Base-by-base conservation (phyloP, 2,113 vertebrate species). In the Rhinogobius similis region DNA sequence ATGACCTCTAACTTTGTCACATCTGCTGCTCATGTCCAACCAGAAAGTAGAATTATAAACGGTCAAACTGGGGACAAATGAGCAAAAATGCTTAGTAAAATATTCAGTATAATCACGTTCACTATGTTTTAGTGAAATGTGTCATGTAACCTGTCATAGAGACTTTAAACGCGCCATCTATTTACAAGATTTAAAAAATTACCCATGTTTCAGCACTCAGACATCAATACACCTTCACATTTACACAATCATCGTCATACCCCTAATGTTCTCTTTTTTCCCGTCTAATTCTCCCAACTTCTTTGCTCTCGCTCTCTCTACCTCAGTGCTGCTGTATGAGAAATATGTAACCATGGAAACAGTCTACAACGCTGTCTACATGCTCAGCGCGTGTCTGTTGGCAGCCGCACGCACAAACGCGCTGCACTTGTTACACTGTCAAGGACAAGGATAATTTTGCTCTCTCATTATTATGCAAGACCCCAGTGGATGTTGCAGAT, bases 321-420 rank as follows among this genome's bases (percentile, higher is more conserved):
- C 86, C 10, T 82, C 79, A 85, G 76, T 81, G 83, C 88, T 81
- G 83, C 88, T 86, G 85, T 75, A 81, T 52, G 78, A 83, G 86
- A 85, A 65, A 61, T 16, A 14, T 36, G 92, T 93, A 91, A 67
- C 91, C 90, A 94, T 93, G 91, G 93, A 93, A 93, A 93, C 93
- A 92, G 90, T 88, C 84, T 88, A 92, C 90, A 93, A 93, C 88
- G 32, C 32, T 86, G 88, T 55, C 52, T 55, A 91, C 89, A 79
- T 83, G 82, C 83, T 81, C 77, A 68, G 86, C 87, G 77, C 86
- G 79, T 85, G 46, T 65, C 79, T 55, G 52, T 55, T 73, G 82
- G 89, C 32, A 66, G 29, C 11, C 41, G 21, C 53, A 71, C 23
- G 21, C 6, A 53, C 65, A 70, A 52, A 53, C 23, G 48, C 41